A percentile compares a stretch with the other conserved stretches of the same genome.
Conservation (phyloP, 2,113 vertebrate genomes). For the Vimba vimba region DNA sequence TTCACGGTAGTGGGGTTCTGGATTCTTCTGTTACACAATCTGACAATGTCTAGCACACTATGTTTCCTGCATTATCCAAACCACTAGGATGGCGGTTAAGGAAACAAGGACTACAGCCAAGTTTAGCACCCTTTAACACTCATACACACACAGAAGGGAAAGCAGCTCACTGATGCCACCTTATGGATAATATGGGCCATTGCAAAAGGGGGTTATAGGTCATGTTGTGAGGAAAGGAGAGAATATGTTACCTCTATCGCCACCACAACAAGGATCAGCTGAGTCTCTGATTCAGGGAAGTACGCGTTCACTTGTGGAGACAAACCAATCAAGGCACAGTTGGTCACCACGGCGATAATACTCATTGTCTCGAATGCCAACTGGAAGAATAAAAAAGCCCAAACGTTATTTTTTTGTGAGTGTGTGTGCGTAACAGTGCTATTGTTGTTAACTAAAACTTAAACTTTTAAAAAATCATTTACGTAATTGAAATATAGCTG, state of each 20-base stretch:
- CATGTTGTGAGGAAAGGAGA: neutral
- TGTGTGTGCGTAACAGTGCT: neutral
- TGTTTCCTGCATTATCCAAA: constrained; percentile 30
- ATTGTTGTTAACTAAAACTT: too few species aligned
- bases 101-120: constrained; percentile 9
- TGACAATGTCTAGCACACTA: constrained; percentile 5
- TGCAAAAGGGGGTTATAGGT: neutral
- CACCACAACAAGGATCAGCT: constrained; percentile 87
- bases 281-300: constrained; percentile 84
- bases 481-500: neutral
- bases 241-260: constrained; percentile 83
- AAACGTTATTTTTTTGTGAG: constrained; percentile 1
- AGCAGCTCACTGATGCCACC: constrained; percentile 53
- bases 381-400: constrained; percentile 69
- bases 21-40: constrained; percentile 15
- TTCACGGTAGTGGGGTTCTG: constrained; percentile 8
- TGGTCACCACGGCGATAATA: constrained; percentile 93
- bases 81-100: constrained; percentile 29
- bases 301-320: constrained; percentile 89
- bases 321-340: constrained; percentile 93
- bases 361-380: constrained; percentile 97
- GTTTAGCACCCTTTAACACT: neutral
- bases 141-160: neutral
- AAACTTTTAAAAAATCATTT: too few species aligned
- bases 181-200: constrained; percentile 27